These are phyloP conservation scores for Bufo bufo DNA, from an alignment of 2,113 vertebrate species.

Conservation along the genomic window DNA sequence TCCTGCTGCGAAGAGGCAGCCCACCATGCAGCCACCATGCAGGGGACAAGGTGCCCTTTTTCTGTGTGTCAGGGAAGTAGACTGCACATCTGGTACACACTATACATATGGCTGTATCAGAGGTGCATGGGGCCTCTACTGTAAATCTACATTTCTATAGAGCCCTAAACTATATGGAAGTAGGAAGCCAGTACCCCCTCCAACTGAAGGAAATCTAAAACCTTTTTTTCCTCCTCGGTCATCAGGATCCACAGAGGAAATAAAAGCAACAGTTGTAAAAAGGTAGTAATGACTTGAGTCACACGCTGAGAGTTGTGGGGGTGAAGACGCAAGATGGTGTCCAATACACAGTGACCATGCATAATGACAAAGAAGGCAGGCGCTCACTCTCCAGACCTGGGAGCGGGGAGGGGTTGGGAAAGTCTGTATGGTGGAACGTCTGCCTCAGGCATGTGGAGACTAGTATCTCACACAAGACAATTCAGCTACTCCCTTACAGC, in stretches of 20 bases:
- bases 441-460: constrained; percentile 47
- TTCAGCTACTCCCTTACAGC: constrained; percentile 30
- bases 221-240: not conserved
- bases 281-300: not conserved
- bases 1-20: no score
- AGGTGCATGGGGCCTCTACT: no score
- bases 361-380: not conserved
- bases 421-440: not conserved
- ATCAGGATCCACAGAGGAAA: not conserved
- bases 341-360: not conserved
- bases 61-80: no score
- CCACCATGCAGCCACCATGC: no score
- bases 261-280: not conserved
- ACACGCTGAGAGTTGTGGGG: not conserved
- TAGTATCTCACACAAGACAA: constrained; percentile 44
- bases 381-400: not conserved
- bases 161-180: no score
- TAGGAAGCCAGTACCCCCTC: no score
- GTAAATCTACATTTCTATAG: no score
- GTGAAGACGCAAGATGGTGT: not conserved
- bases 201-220: not conserved
- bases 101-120: no score
- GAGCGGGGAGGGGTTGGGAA: constrained; percentile 18
- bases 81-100: no score
- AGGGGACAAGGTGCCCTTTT: no score